phyloP scores from a whole-genome alignment of 2,888 invertebrate species.

The Myopa tessellatipennis region DNA sequence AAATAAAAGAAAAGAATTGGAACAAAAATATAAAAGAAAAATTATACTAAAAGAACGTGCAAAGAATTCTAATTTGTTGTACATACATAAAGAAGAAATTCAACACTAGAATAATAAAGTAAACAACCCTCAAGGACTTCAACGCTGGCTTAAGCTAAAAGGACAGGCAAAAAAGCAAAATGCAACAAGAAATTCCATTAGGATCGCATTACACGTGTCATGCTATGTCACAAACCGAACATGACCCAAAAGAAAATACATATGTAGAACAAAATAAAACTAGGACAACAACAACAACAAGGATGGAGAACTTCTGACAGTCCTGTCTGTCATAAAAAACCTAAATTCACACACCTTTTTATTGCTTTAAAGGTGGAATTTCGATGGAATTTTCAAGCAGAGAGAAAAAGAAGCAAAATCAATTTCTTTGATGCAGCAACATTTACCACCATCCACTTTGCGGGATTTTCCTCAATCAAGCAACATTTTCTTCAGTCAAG shows the following conservation, averaged over 20 bases:
- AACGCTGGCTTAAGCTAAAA: no score
- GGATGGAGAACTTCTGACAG: conserved; percentile 9
- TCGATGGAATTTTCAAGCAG: no score
- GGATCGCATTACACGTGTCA: conserved; percentile 56
- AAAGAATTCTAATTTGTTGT: conserved; percentile 10
- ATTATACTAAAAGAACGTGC: neutral
- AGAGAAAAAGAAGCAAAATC: no score
- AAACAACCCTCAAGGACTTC: neutral
- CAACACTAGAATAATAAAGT: conserved; percentile 5
- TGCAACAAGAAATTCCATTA: conserved; percentile 58
- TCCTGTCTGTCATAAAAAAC: neutral
- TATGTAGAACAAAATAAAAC: neutral
- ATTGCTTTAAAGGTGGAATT: no score
- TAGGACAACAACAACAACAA: conserved; percentile 17
- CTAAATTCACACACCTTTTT: no score
- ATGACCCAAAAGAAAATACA: neutral
- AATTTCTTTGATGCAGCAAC: no score
- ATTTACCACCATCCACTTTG: no score
- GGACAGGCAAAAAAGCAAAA: neutral
- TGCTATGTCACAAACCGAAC: neutral
- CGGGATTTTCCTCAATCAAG: no score
- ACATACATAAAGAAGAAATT: neutral
- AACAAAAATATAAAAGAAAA: no score
- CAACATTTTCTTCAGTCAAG: no score
- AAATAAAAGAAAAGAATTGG: no score